Base-by-base conservation (phyloP, 2,797 vertebrate species). In the Orestias chungarensis region DNA sequence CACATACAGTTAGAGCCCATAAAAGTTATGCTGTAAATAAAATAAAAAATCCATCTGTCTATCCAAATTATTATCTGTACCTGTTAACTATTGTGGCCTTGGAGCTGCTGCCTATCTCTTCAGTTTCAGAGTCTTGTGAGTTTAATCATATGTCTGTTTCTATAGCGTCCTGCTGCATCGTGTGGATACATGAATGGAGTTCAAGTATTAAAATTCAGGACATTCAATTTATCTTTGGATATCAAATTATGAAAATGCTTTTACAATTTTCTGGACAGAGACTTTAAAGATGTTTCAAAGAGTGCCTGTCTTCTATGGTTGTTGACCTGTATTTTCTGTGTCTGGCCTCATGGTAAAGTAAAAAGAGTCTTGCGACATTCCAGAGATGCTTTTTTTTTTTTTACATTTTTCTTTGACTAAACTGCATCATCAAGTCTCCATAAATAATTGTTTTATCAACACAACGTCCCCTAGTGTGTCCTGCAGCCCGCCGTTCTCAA, bases 401-500 rank as follows among this genome's bases (percentile, higher is more conserved):
- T 43, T 74, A 55, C 57, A 54, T 70, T 52, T 73, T 64, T 40
- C 25, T 71, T 82, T 81, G 3, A 25, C 23, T 66, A 35, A 76
- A 68, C 77, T 83, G 85, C 71, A 76, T 75, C 40, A 74, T 82
- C n/a, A n/a, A n/a, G 78, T 86, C 54, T 71, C 74, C 20, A 65
- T 69, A 70, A 82, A 82, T 71, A 79, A 69, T 73, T 76, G 27
- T 46, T 75, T 73, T 79, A 74, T 79, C 64, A 64, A 52, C 73
- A 88, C 84, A 91, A 84, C 86, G 86, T 78, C 31, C 15, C 66
- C 84, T n/a, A 78, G 70, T 88, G 86, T 91, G 82, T 80, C 47
- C 71, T 27, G 73, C 67, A 64, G 83, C 20, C 66, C 42, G 68
- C 67, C 70, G 6, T 42, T 71, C 27, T 59, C 71, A 52, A 38